Conservation (phyloP, 2,113 vertebrate species). For the Capreolus pygargus region DNA sequence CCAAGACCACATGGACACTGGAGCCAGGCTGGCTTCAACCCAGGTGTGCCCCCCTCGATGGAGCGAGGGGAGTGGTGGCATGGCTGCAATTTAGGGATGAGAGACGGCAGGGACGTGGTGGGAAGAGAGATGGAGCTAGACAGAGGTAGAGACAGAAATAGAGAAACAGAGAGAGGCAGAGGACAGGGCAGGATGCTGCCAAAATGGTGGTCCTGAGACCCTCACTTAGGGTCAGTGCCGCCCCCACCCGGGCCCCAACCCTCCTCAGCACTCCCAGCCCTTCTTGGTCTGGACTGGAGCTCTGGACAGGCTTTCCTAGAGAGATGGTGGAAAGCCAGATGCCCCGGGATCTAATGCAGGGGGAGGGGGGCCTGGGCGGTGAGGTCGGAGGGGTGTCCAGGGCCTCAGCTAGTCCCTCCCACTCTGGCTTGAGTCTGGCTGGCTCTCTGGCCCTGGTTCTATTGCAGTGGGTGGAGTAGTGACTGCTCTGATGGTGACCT, state of each 20-base stretch:
- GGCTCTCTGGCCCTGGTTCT: rapidly evolving
- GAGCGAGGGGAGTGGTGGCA: neutral
- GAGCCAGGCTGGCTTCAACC: neutral
- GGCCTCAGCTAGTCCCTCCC: too few relatives aligned
- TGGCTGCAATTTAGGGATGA: neutral
- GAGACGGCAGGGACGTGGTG: rapidly evolving
- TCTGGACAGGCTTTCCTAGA: neutral
- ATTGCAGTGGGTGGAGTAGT: rapidly evolving
- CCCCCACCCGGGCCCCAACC: rapidly evolving
- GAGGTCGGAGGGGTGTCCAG: neutral
- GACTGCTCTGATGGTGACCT: rapidly evolving
- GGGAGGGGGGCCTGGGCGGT: neutral
- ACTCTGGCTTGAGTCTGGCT: neutral
- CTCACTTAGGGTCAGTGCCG: neutral
- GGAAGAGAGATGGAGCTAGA: neutral
- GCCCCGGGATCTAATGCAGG: rapidly evolving
- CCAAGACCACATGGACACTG: rapidly evolving
- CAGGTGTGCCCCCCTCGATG: rapidly evolving
- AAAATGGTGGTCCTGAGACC: too few relatives aligned
- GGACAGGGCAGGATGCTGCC: rapidly evolving
- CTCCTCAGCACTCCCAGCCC: neutral
- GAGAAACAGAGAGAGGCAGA: neutral
- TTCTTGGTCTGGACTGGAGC: neutral
- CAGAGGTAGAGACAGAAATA: neutral
- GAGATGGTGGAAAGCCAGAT: rapidly evolving